Percentiles rank a stretch among this genome's conserved stretches.
Conservation (phyloP, 2,797 vertebrate species). For the Pelobates cultripes region DNA sequence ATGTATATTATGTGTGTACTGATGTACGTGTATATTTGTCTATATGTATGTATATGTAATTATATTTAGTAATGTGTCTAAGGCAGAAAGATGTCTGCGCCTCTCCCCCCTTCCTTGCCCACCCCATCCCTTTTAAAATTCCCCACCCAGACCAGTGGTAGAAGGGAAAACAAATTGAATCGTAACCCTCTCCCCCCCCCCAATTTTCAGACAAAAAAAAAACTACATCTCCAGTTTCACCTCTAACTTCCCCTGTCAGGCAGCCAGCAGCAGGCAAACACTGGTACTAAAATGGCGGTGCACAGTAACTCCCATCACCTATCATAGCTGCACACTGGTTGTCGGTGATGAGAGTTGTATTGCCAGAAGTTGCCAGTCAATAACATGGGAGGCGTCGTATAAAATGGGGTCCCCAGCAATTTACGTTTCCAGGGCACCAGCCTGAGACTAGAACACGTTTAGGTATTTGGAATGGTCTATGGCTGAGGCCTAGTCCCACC, state of each 20-base stretch:
- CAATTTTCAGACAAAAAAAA: background rate
- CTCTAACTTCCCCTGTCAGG: conserved; percentile 12
- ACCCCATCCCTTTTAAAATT: conserved; percentile 3
- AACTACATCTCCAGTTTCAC: conserved; percentile 32
- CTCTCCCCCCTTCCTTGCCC: background rate
- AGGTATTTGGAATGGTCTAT: background rate
- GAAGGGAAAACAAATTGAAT: background rate
- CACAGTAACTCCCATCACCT: background rate
- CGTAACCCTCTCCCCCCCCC: background rate
- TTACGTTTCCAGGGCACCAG: background rate
- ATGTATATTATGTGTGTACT: too few relatives aligned
- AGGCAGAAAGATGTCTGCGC: conserved; percentile 7
- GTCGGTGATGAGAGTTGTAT: background rate
- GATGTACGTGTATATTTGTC: too few relatives aligned
- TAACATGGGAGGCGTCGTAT: background rate
- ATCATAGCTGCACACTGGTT: background rate
- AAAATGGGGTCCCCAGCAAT: background rate
- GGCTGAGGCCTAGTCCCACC: background rate
- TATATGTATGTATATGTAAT: too few relatives aligned
- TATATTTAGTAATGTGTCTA: conserved; percentile 10
- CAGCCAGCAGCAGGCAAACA: background rate
- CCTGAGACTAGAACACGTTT: background rate
- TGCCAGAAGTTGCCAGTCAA: background rate
- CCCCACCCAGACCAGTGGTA: background rate
- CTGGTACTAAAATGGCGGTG: background rate